Base-by-base conservation (phyloP, 2,797 vertebrate species). In the Galaxias olidus region DNA sequence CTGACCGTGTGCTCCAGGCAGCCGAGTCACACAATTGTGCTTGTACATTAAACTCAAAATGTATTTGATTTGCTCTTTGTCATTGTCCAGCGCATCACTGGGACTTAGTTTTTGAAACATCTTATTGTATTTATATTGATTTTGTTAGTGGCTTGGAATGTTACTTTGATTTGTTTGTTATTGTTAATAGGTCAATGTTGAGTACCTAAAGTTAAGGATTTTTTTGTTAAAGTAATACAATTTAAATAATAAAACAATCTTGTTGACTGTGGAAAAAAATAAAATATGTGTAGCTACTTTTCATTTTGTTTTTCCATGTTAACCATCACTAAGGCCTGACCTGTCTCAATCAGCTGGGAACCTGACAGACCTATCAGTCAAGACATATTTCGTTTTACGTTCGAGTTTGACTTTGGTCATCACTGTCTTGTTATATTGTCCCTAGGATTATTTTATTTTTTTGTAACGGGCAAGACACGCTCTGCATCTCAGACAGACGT, bases 341-440 rank as follows among this genome's bases (percentile, higher is more conserved):
- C 30, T 30, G 30, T 30, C 30, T 6, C 30, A 30, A 2, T 30
- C n/a, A n/a, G n/a, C n/a, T n/a, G n/a, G n/a, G n/a, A n/a, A n/a
- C n/a, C n/a, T n/a, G n/a, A n/a, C n/a, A n/a, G n/a, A n/a, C n/a
- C 30, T 30, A 6, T 30, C 30, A 30, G 30, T 30, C 30, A 30
- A 6, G 30, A 30, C 30, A 30, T 30, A 30, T 6, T 30, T 30
- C 3, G 30, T 30, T 30, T 6, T 30, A 30, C 3, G 30, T 30
- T 30, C 30, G n/a, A n/a, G 30, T 30, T 30, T 30, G 30, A 77
- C 74, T 85, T 78, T 80, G 86, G 79, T 82, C 83, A 87, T 84
- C 86, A 88, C 86, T 87, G 81, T 78, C 77, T 78, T 79, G 78
- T 86, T 81, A 77, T 84, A 73, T 76, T 59, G 75, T 76, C 81